These are phyloP conservation scores for Sinella curviseta DNA, from an alignment of 1,140 invertebrate genomes.

Conservation along the genomic window DNA sequence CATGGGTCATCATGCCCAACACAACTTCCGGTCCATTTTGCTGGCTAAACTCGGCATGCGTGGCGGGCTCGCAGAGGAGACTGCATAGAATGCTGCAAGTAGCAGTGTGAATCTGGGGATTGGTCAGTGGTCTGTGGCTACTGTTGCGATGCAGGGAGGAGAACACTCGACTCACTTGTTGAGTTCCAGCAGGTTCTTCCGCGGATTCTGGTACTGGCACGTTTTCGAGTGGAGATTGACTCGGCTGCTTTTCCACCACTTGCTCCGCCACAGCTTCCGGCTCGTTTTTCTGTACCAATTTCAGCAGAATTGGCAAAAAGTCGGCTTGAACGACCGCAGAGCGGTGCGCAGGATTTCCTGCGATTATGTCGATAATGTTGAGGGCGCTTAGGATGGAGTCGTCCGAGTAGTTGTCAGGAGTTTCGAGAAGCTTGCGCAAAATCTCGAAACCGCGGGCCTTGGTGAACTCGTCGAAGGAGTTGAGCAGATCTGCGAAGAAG, in stretches of 20 bases:
- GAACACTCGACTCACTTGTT: too few relatives aligned
- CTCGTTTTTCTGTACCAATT: background rate
- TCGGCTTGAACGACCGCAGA: background rate
- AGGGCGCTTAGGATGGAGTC: constrained; percentile 34
- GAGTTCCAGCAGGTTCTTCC: too few relatives aligned
- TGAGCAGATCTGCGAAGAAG: background rate
- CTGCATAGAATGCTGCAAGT: constrained; percentile 11
- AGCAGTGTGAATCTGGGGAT: background rate
- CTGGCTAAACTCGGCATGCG: constrained; percentile 30
- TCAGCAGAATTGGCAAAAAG: constrained; percentile 23
- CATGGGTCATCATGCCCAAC: constrained; percentile 23
- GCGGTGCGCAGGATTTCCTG: background rate
- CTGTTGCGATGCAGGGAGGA: too few relatives aligned
- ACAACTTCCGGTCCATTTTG: constrained; percentile 26
- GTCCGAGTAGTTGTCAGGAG: constrained; percentile 23
- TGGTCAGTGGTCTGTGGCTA: too few relatives aligned
- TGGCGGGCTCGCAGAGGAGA: constrained; percentile 26
- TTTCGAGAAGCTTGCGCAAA: constrained; percentile 28
- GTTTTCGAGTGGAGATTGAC: too few relatives aligned
- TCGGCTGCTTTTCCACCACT: too few relatives aligned
- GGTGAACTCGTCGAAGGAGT: background rate
- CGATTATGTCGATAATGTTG: constrained; percentile 29
- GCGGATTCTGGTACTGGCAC: too few relatives aligned
- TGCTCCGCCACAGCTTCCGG: too few relatives aligned
- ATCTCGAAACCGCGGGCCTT: constrained; percentile 13